A percentile compares a stretch with the other conserved stretches of the same genome.
Conservation (phyloP, 1,140 invertebrate genomes). For the Eriosoma lanigerum region DNA sequence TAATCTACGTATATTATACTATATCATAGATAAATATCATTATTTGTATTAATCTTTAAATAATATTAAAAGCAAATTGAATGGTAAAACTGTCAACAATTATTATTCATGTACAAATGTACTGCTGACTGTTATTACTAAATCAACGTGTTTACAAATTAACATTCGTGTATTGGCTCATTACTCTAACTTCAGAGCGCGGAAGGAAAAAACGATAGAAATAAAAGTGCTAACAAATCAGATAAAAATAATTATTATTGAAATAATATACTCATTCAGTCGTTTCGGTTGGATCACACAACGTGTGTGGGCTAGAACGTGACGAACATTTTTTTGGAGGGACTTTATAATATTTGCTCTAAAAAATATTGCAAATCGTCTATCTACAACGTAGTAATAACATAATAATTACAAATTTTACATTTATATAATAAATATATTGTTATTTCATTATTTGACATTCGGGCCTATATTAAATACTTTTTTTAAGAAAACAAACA, state of each 20-base stretch:
- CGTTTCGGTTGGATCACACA: constrained; percentile 21
- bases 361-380: neutral
- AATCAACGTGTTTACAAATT: constrained; percentile 40
- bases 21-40: too few species aligned
- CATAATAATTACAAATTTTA: neutral
- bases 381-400: neutral
- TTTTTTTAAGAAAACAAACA: too few species aligned
- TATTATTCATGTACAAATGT: neutral
- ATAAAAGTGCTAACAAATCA: constrained; percentile 45
- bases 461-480: too few species aligned
- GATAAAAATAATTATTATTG: constrained; percentile 39
- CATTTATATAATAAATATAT: too few species aligned
- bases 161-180: constrained; percentile 10
- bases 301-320: constrained; percentile 43
- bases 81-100: neutral
- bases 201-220: constrained; percentile 13
- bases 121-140: constrained; percentile 1
- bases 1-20: too few species aligned
- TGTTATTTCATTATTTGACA: too few species aligned
- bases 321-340: neutral
- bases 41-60: neutral
- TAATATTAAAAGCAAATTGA: neutral
- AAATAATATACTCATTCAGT: constrained; percentile 19
- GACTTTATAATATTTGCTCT: constrained; percentile 18
- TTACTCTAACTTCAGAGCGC: neutral